Percentiles rank a stretch among this genome's conserved stretches.
These are phyloP conservation scores for Fissipunctia ypsillon DNA, from an alignment of 2,888 invertebrate genomes.

Conservation along the genomic window DNA sequence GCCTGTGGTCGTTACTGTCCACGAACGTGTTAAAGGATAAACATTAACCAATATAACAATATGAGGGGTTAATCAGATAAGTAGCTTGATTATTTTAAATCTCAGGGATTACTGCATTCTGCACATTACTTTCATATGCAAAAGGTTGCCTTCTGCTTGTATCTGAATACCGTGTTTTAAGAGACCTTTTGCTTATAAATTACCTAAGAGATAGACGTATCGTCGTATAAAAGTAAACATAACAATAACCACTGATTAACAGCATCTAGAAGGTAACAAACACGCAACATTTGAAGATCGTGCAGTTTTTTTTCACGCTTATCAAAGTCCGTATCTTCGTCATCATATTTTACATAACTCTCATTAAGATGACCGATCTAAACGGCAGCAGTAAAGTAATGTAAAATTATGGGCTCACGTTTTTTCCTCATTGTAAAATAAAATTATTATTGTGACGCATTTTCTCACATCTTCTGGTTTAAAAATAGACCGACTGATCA, in stretches of 20 bases:
- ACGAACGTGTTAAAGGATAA: neutral
- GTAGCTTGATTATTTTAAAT: neutral
- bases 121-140: neutral
- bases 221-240: neutral
- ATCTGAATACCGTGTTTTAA: neutral
- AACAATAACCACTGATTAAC: neutral
- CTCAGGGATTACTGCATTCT: neutral
- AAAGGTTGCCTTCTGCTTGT: neutral
- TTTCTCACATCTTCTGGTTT: slow-evolving; percentile 25
- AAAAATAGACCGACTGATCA: slow-evolving; percentile 36
- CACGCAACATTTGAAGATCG: slow-evolving; percentile 4
- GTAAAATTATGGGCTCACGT: slow-evolving; percentile 48
- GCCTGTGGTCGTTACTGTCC: no score
- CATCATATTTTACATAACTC: slow-evolving; percentile 28
- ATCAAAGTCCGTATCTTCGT: neutral
- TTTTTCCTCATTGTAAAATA: slow-evolving; percentile 55
- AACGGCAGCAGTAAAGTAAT: slow-evolving; percentile 35
- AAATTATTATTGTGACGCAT: slow-evolving; percentile 40
- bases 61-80: neutral
- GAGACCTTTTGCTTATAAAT: neutral
- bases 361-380: slow-evolving; percentile 49
- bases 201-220: neutral
- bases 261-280: neutral
- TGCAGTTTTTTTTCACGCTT: neutral
- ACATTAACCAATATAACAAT: neutral